Base-by-base conservation (phyloP, 2,113 vertebrate genomes). In the Brachypodius melanocephalos region DNA sequence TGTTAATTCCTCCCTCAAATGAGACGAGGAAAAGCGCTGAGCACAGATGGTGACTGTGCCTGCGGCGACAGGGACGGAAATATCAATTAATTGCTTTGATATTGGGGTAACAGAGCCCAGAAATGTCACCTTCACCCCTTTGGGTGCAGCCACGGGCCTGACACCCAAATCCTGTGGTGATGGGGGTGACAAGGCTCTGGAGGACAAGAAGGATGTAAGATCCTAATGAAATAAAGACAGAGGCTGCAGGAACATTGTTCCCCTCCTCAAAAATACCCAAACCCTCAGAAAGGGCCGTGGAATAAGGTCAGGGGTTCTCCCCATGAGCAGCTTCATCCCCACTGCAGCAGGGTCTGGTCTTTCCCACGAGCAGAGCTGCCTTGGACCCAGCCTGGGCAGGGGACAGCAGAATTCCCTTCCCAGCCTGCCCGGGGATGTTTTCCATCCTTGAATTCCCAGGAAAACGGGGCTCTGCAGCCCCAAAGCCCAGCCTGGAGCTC, bases 151-250 rank as follows among this genome's bases (percentile, higher is more conserved):
- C 84, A 7, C 1, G 17, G 57, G 10, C 1, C 80, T 2, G 49
- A 13, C 2, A 3, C 1, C 69, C 32, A 29, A 9, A 38, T 8
- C 8, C 80, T 6, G 2, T 0, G 28, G 21, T 15, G 31, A 4
- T 5, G 63, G 58, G 22, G 34, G 38, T 54, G 38, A 3, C 22
- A 8, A 29, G 34, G 76, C 80, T 51, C 42, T 16, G 45, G 52
- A 36, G 52, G 1, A 65, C 62, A 7, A 38, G 40, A 25, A 25
- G 20, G 12, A 13, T 0, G 4, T 4, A 2, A 69, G 32, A 19
- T 49, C 17, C 15, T 25, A 2, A 58, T 3, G 25, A 45, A 20
- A 71, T 43, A 20, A 63, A 75, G 40, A 5, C 52, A 75, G 58
- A 71, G 28, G 38, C 46, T 66, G 38, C 48, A 15, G 25, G 9